phyloP scores from a whole-genome alignment of 2,888 invertebrate genomes.

The Ornithoptera priamus region DNA sequence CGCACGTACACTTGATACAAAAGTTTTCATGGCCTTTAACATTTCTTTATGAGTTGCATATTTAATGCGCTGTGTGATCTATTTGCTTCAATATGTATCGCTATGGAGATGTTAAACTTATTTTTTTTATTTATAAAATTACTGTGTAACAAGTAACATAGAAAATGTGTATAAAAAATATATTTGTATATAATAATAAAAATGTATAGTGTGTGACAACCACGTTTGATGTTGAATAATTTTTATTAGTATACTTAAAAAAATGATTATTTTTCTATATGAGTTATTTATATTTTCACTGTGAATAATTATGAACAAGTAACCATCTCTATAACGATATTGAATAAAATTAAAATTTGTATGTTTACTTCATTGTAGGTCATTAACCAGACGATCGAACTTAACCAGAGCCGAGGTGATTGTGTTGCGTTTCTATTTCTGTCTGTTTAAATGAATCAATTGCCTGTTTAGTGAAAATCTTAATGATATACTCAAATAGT shows the following conservation, averaged over 20 bases:
- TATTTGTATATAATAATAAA: background rate
- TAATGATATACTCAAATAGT: constrained; percentile 14
- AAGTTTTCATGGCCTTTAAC: constrained; percentile 11
- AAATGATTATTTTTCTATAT: background rate
- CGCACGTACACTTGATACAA: background rate
- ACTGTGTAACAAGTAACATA: background rate
- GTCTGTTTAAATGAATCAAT: constrained; percentile 17
- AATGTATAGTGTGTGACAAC: background rate
- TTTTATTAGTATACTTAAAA: too few relatives aligned
- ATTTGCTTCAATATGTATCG: constrained; percentile 9
- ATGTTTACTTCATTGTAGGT: constrained; percentile 57
- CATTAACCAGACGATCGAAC: constrained; percentile 54
- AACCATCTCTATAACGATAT: constrained; percentile 27
- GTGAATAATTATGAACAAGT: background rate
- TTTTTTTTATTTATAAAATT: background rate
- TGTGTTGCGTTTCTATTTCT: constrained; percentile 32
- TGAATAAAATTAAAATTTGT: constrained; percentile 28
- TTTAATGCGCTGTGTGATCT: constrained; percentile 2
- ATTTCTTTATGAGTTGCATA: constrained; percentile 18
- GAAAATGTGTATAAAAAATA: background rate
- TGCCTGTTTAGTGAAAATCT: constrained; percentile 24
- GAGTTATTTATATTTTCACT: background rate
- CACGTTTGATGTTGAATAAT: background rate
- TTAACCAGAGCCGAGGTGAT: constrained; percentile 51
- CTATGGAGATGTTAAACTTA: constrained; percentile 9